Evolutionary conservation across 2,888 invertebrate genomes (phyloP).

Genomic region (Dysmachus trigonus): DNA sequence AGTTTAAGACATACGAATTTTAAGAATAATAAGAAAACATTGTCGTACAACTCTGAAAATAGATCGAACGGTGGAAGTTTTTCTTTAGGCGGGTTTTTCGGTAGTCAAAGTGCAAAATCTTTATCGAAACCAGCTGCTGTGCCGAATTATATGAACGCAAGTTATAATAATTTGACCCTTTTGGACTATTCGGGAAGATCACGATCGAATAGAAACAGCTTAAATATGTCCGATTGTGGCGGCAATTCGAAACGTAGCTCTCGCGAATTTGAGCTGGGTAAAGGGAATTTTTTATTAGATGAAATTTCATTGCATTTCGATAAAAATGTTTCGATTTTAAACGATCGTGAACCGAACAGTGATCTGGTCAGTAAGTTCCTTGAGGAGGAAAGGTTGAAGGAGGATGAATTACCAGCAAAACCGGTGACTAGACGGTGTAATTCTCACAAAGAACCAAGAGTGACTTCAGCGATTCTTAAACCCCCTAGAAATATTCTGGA

Average conservation of each 20-base stretch:
- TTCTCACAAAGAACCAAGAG: conserved; percentile 3
- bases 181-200: conserved; percentile 67
- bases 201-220: conserved; percentile 48
- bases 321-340: conserved; percentile 68
- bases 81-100: neutral
- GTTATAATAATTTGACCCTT: conserved; percentile 71
- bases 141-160: conserved; percentile 66
- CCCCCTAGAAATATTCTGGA: conserved; percentile 50
- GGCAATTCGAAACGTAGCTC: conserved; percentile 47
- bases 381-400: conserved; percentile 17
- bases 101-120: conserved; percentile 31
- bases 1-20: conserved; percentile 41
- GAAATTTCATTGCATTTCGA: conserved; percentile 67
- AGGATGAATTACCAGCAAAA: conserved; percentile 39
- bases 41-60: conserved; percentile 53
- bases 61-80: conserved; percentile 33
- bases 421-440: conserved; percentile 50
- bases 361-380: conserved; percentile 51
- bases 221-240: conserved; percentile 49
- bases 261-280: conserved; percentile 58
- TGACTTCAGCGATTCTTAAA: conserved; percentile 7
- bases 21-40: neutral
- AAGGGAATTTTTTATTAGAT: conserved; percentile 63
- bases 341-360: conserved; percentile 65
- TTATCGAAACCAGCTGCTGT: conserved; percentile 31